Evolutionary conservation across 2,888 invertebrate genomes (phyloP), one percentile per base, ranked within the genome.

Genomic region (Petrolisthes cinctipes): DNA sequence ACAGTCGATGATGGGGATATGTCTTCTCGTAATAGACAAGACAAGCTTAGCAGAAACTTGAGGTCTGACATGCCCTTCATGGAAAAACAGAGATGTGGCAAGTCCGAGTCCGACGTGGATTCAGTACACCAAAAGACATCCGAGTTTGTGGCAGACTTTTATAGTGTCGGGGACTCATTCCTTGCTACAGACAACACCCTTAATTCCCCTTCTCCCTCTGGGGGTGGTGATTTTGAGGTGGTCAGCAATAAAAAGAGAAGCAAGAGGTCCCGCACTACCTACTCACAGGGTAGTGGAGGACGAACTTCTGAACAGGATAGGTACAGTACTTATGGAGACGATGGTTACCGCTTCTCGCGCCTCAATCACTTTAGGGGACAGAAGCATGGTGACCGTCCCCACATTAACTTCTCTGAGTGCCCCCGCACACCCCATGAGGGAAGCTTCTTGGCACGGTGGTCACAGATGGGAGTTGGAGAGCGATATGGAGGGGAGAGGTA

Each of bases 1-100:
- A 90, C 90, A 14, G 89, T 90, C 14, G 90, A 90, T 78, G 90
- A 90, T 82, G 90, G 89, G 37, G 88, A 86, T 7, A 83, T 90
- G 87, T 81, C 83, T 17, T 81, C 82, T 2, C 80, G 68, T 82
- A 80, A 80, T 83, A 84, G 75, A 73, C 83, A 79, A 84, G 84
- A 71, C 68, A 81, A 88, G 73, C 73, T 23, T 51, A 51, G 75
- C 20, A 81, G 81, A 56, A 73, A 80, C 57, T 11, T 88, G 6
- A 53, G 84, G 71, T 20, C 73, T 6, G 75, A 84, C 68, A 83
- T 79, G 73, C 53, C 53, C n/a, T 84, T 80, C 14, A 75, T 23
- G 53, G 79, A 81, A n/a, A 75, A 66, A 37, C n/a, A 51, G 20
- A 37, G 37, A 53, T 20, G 61, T 20, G 61, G 23, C n/a, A 80